Conservation (phyloP, 2,113 vertebrate genomes). For the Rhineura floridana region DNA sequence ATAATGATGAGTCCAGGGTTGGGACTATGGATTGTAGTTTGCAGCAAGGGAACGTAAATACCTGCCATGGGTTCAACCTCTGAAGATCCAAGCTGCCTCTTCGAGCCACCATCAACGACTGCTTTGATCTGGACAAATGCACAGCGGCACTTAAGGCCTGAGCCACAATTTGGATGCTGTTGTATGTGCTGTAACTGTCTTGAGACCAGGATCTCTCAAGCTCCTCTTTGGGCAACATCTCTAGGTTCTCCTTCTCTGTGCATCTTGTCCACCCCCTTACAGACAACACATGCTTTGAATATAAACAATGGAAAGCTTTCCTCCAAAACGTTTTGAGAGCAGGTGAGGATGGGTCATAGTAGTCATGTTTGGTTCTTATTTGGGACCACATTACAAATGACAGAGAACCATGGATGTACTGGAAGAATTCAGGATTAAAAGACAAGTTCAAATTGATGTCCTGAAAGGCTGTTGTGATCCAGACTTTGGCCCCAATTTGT, state of each 20-base stretch:
- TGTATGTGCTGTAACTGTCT: neutral
- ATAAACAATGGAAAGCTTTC: neutral
- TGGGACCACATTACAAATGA: neutral
- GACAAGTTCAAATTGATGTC: neutral
- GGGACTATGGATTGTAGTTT: too few species aligned
- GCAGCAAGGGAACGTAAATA: neutral
- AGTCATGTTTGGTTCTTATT: neutral
- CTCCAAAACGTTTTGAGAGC: neutral
- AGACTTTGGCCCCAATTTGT: neutral
- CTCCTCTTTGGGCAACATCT: neutral
- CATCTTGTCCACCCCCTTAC: neutral
- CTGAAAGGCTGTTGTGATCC: neutral
- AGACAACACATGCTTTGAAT: neutral
- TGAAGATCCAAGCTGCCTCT: neutral
- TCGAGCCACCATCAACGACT: neutral
- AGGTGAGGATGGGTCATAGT: neutral
- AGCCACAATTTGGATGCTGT: neutral
- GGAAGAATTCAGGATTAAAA: rapidly evolving
- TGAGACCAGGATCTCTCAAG: neutral
- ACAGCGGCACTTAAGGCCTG: neutral
- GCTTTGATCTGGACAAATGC: neutral
- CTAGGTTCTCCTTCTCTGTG: neutral
- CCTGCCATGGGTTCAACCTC: neutral
- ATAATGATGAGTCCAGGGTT: too few species aligned
- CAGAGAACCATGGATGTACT: neutral